phyloP scores from a whole-genome alignment of 2,113 vertebrate species.

The Takifugu flavidus region DNA sequence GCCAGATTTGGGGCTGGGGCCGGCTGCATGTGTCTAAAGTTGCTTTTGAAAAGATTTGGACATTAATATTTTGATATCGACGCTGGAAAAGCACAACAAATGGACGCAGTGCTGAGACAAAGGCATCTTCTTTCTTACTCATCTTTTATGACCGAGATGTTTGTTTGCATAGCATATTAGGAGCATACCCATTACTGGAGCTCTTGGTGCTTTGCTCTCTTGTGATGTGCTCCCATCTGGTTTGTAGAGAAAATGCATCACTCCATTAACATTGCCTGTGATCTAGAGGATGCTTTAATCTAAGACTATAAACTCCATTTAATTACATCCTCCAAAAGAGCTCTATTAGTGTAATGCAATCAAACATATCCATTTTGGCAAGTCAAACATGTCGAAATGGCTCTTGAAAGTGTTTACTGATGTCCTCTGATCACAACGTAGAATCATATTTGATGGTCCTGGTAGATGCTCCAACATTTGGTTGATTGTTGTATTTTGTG shows the following conservation, averaged over 20 bases:
- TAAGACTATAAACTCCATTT: conserved; percentile 79
- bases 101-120: not conserved
- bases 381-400: conserved; percentile 57
- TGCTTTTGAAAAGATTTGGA: too few relatives aligned
- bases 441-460: conserved; percentile 39
- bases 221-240: conserved; percentile 77
- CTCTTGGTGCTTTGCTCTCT: conserved; percentile 59
- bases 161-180: conserved; percentile 37
- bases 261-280: conserved; percentile 78
- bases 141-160: conserved; percentile 42
- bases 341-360: conserved; percentile 74
- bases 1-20: too few relatives aligned
- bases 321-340: conserved; percentile 77
- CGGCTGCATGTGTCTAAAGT: too few relatives aligned
- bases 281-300: conserved; percentile 80
- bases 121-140: conserved; percentile 17
- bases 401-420: conserved; percentile 61
- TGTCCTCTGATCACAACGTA: conserved; percentile 39
- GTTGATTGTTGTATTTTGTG: conserved; percentile 31
- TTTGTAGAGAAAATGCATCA: conserved; percentile 76
- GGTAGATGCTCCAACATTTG: conserved; percentile 16
- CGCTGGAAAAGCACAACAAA: not conserved
- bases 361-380: conserved; percentile 67
- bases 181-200: conserved; percentile 41
- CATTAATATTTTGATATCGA: not conserved